A percentile compares a stretch with the other conserved stretches of the same genome.
Evolutionary conservation across 2,797 vertebrate species (phyloP).

Genomic region (Miopithecus talapoin): DNA sequence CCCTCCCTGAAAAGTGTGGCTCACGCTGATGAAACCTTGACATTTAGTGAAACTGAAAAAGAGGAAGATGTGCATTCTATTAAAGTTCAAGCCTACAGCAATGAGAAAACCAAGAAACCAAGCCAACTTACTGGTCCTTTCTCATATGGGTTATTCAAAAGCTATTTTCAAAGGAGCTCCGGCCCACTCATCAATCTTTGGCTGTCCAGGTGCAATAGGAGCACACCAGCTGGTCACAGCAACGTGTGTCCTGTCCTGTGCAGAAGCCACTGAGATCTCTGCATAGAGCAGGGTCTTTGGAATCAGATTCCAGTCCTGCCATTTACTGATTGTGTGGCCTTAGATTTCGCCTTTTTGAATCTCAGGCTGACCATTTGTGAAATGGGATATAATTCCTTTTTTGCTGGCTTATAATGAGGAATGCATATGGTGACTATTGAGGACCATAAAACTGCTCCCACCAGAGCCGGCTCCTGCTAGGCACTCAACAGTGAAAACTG

Average conservation of each 20-base stretch:
- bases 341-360: neutral
- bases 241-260: neutral
- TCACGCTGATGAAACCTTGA: conserved; percentile 4
- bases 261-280: neutral
- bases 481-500: neutral
- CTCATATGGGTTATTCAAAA: neutral
- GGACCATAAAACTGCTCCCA: neutral
- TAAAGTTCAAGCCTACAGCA: neutral
- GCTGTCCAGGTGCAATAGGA: neutral
- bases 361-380: neutral
- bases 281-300: neutral
- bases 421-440: neutral
- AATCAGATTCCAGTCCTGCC: neutral
- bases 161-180: neutral
- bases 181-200: neutral
- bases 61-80: neutral
- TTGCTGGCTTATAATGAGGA: neutral
- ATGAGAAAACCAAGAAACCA: conserved; percentile 30
- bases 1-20: neutral
- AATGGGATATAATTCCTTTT: neutral
- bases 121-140: neutral
- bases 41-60: conserved; percentile 15
- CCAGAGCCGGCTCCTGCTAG: neutral
- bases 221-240: neutral
- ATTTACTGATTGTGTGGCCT: neutral